Conservation (phyloP, 2,797 vertebrate genomes). For the Champsocephalus esox region DNA sequence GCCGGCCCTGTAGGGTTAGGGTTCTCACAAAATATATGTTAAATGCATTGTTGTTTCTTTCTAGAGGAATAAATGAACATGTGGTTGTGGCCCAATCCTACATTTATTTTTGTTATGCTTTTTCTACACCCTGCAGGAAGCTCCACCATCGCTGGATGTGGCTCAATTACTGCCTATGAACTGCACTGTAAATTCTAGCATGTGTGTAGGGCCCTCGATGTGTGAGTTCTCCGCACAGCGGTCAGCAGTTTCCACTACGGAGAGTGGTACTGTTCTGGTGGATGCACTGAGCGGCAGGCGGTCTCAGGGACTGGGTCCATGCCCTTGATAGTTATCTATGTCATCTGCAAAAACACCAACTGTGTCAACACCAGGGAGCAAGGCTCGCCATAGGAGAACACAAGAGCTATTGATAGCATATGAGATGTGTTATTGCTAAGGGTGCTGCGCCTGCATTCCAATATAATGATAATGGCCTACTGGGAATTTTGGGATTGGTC, state of each 20-base stretch:
- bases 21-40: slow-evolving; percentile 18
- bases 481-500: slow-evolving; percentile 27
- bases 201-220: neutral
- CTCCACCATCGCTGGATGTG: neutral
- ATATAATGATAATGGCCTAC: slow-evolving; percentile 41
- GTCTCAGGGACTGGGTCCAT: slow-evolving; percentile 41
- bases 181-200: slow-evolving; percentile 1
- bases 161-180: neutral
- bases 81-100: neutral
- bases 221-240: slow-evolving; percentile 27
- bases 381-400: slow-evolving; percentile 31
- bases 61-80: neutral
- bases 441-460: slow-evolving; percentile 57
- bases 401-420: slow-evolving; percentile 52
- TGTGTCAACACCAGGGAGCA: slow-evolving; percentile 73
- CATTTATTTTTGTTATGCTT: slow-evolving; percentile 12
- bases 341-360: slow-evolving; percentile 77
- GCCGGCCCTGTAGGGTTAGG: neutral
- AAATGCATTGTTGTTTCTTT: neutral
- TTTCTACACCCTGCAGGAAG: neutral
- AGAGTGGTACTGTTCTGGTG: slow-evolving; percentile 4
- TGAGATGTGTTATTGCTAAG: slow-evolving; percentile 58
- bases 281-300: slow-evolving; percentile 14
- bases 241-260: slow-evolving; percentile 44
- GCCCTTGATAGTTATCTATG: slow-evolving; percentile 60